Percentiles rank a stretch among this genome's conserved stretches.
Conservation (phyloP, 1,140 invertebrate genomes). For the Littorina saxatilis region DNA sequence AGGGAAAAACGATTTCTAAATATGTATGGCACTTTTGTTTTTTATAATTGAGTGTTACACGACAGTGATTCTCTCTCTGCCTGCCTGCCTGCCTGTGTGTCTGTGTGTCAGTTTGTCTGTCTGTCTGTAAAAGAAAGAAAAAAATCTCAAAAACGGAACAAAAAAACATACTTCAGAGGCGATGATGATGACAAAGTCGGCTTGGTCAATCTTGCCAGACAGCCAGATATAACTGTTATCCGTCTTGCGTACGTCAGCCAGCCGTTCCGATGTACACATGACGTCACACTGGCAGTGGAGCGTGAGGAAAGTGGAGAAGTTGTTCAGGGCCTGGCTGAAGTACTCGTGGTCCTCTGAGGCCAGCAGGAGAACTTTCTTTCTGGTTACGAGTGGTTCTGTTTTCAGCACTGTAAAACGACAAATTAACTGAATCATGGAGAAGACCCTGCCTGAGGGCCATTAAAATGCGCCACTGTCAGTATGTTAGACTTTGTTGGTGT, state of each 20-base stretch:
- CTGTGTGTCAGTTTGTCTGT: too few relatives aligned
- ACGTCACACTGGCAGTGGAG: constrained; percentile 44
- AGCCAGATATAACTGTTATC: constrained; percentile 26
- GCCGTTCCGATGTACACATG: constrained; percentile 41
- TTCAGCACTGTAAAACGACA: not conserved
- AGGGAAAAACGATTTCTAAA: too few relatives aligned
- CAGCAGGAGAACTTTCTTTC: constrained; percentile 39
- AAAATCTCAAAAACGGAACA: too few relatives aligned
- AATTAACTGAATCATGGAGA: too few relatives aligned
- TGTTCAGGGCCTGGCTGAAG: constrained; percentile 37
- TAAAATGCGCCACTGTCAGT: too few relatives aligned
- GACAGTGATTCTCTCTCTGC: too few relatives aligned
- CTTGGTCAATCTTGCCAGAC: not conserved
- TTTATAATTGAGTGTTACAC: too few relatives aligned
- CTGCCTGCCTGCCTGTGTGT: too few relatives aligned
- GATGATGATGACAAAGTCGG: constrained; percentile 20
- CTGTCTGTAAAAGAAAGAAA: too few relatives aligned
- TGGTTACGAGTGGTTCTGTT: not conserved
- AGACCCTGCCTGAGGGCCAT: too few relatives aligned
- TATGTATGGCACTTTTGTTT: too few relatives aligned
- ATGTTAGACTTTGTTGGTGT: too few relatives aligned
- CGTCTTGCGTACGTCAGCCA: constrained; percentile 28
- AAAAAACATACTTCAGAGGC: constrained; percentile 21
- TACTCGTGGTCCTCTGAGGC: constrained; percentile 43
- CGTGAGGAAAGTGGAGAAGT: constrained; percentile 37